A percentile compares a stretch with the other conserved stretches of the same genome.
phyloP scores from a whole-genome alignment of 2,888 invertebrate genomes.

The Villa cingulata region DNA sequence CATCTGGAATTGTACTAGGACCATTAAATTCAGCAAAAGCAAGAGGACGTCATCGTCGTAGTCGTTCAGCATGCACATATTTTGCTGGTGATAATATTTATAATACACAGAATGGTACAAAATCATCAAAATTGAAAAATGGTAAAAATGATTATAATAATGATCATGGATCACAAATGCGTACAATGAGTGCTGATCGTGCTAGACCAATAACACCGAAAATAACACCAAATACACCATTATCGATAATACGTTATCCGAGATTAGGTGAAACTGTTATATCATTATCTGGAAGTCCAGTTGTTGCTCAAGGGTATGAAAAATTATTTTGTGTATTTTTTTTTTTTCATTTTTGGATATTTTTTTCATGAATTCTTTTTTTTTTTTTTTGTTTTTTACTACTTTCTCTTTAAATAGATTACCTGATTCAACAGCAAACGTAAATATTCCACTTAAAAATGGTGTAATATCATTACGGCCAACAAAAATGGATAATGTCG shows the following conservation, averaged over 20 bases:
- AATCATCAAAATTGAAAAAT: conserved; percentile 14
- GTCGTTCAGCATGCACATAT: conserved; percentile 26
- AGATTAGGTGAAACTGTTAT: conserved; percentile 33
- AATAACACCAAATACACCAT: conserved; percentile 18
- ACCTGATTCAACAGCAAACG: conserved; percentile 31
- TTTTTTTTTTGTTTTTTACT: not conserved
- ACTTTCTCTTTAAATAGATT: conserved; percentile 17
- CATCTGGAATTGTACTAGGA: too few species aligned
- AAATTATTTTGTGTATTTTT: not conserved
- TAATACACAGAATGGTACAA: conserved; percentile 5
- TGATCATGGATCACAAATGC: conserved; percentile 11
- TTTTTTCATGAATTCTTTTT: conserved; percentile 2
- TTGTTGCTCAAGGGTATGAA: conserved; percentile 31
- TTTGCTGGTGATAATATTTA: not conserved
- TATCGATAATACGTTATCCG: conserved; percentile 32
- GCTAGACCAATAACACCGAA: conserved; percentile 18
- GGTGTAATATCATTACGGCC: conserved; percentile 33
- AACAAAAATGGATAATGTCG: conserved; percentile 25
- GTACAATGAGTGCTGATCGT: conserved; percentile 32
- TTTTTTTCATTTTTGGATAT: not conserved
- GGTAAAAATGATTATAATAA: conserved; percentile 30
- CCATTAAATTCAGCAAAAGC: conserved; percentile 31
- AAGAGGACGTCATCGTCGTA: conserved; percentile 26
- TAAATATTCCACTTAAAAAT: conserved; percentile 34
- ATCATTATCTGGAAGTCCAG: conserved; percentile 32